Evolutionary conservation across 2,888 invertebrate species (phyloP), one percentile per base, ranked within the genome.

Genomic region (Sipha maydis): DNA sequence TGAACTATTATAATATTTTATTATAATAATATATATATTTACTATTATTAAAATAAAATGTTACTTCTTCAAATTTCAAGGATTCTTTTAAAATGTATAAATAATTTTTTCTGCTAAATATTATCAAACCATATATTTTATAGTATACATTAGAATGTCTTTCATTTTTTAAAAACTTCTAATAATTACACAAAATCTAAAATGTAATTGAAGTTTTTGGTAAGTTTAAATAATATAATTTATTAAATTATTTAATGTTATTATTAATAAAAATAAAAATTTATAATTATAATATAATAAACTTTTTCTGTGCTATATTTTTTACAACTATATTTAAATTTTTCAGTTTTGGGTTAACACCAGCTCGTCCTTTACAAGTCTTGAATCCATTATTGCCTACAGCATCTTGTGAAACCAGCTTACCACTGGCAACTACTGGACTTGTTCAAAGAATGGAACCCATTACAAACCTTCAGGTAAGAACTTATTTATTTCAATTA

Each of bases 371-470:
- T 0, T 92, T 99, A 89, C 95, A 96, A 91, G 95, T 98, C 85
- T 93, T 93, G 38, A 95, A 96, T 28, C 94, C 96, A 0, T 92
- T 98, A 83, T 95, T 95, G 89, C 96, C 97, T 3, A 96, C 96
- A 90, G 95, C 96, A 91, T 94, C 94, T 79, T 93, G 95, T 82
- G 98, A 98, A 91, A 95, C 95, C 2, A 94, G 95, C 84, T 93
- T 99, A 28, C 93, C 94, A 2, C 93, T 99, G 78, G 96, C 95
- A 91, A 96, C 96, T 31, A 94, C 94, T 84, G 99, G 99, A 5
- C 97, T 97, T 31, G 97, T 99, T 83, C 98, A 98, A 92, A 95
- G 98, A 90, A 99, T 99, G 98, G 98, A 99, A 85, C 99, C 99
- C 1, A 94, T 99, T 83, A 98, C 97, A 91, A 99, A 98, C 92